These are phyloP conservation scores for Mystacides longicornis DNA, from an alignment of 2,888 invertebrate genomes.

Conservation along the genomic window DNA sequence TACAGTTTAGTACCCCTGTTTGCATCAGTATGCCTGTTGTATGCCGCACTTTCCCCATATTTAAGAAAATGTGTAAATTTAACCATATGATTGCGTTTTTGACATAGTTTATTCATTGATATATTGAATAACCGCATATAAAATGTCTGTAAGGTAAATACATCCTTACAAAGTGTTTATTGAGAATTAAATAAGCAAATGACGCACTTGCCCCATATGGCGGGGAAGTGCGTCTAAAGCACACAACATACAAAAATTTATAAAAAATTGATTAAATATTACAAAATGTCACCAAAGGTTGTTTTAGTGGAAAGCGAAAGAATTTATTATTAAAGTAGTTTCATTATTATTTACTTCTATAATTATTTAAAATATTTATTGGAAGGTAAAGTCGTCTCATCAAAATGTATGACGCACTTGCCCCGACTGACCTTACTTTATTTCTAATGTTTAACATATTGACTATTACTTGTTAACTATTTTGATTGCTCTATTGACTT, in stretches of 20 bases:
- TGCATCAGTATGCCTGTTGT: not conserved
- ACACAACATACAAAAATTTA: too few species aligned
- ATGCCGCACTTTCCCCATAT: not conserved
- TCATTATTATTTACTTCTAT: too few species aligned
- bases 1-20: not conserved
- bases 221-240: too few species aligned
- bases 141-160: not conserved
- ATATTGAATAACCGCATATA: not conserved
- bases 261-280: too few species aligned
- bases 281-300: not conserved
- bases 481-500: too few species aligned
- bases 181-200: not conserved
- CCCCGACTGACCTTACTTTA: too few species aligned
- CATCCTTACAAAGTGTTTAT: not conserved
- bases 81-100: not conserved
- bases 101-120: not conserved
- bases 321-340: too few species aligned
- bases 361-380: too few species aligned
- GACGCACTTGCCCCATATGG: not conserved
- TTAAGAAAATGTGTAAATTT: not conserved
- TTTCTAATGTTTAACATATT: too few species aligned
- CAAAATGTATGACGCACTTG: too few species aligned
- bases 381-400: too few species aligned
- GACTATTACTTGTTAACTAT: too few species aligned
- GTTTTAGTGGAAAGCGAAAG: slow-evolving; percentile 5